Percentiles rank a stretch among this genome's conserved stretches.
phyloP scores from a whole-genome alignment of 2,113 vertebrate species.

The Thamnophis sirtalis region DNA sequence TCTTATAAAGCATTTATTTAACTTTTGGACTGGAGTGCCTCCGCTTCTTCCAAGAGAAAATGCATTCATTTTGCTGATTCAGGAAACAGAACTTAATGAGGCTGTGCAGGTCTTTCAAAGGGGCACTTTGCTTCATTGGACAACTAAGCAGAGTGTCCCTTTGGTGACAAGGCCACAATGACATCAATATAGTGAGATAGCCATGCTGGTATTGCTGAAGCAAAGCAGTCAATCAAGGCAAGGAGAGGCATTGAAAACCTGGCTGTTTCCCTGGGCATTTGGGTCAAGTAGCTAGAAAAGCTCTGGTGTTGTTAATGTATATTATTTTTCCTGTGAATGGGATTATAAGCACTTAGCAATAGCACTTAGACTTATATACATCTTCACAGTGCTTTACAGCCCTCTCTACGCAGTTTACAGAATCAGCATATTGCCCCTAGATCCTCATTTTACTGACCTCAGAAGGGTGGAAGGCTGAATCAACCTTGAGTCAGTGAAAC shows the following conservation, averaged over 20 bases:
- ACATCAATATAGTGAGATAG: background rate
- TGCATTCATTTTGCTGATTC: background rate
- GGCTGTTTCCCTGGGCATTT: background rate
- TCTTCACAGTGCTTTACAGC: no score
- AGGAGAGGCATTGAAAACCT: background rate
- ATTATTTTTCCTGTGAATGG: background rate
- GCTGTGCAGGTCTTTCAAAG: background rate
- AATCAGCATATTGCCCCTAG: no score
- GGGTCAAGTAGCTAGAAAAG: background rate
- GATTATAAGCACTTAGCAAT: background rate
- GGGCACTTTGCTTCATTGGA: background rate
- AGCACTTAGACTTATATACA: no score
- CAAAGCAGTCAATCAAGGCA: background rate
- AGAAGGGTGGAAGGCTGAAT: no score
- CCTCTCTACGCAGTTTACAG: no score
- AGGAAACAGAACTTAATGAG: background rate
- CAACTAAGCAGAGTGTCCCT: background rate
- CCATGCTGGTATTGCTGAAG: background rate
- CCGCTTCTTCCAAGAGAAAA: background rate
- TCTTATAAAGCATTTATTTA: background rate
- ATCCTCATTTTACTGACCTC: no score
- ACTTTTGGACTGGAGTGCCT: background rate
- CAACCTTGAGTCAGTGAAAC: no score
- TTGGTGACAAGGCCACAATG: background rate
- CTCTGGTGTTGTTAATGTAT: background rate